These are phyloP conservation scores for Manduca sexta DNA, from an alignment of 1,140 invertebrate species.

Conservation along the genomic window DNA sequence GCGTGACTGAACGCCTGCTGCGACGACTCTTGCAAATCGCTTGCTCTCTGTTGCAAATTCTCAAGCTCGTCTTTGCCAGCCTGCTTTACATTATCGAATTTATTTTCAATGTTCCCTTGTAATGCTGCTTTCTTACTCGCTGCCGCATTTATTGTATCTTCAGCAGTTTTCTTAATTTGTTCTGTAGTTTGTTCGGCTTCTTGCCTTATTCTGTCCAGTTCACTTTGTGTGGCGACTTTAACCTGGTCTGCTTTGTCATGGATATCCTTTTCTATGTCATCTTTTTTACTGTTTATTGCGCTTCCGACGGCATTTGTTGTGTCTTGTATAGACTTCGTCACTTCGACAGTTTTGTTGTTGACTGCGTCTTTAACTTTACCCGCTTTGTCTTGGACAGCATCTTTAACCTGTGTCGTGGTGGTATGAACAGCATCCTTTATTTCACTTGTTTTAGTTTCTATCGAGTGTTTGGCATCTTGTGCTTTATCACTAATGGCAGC, in stretches of 20 bases:
- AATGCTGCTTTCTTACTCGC: conserved; percentile 43
- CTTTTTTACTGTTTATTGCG: conserved; percentile 31
- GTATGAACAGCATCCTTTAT: conserved; percentile 7
- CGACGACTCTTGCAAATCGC: conserved; percentile 40
- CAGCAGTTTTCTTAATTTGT: conserved; percentile 55
- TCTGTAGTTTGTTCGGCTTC: conserved; percentile 56
- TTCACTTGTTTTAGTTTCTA: conserved; percentile 6
- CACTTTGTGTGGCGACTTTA: conserved; percentile 37
- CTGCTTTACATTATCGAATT: conserved; percentile 36
- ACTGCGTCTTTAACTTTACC: conserved; percentile 23
- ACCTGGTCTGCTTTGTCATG: conserved; percentile 16
- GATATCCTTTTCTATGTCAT: conserved; percentile 31
- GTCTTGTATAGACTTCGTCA: conserved; percentile 26
- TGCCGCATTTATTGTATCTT: conserved; percentile 48
- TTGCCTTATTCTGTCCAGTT: conserved; percentile 53
- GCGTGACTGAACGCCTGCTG: conserved; percentile 47
- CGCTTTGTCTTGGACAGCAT: conserved; percentile 20
- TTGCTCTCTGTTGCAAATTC: conserved; percentile 32
- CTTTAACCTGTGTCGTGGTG: conserved; percentile 11
- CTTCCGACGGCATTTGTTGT: conserved; percentile 26
- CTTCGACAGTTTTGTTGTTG: conserved; percentile 27
- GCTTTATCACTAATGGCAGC: conserved; percentile 2
- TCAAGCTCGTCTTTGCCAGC: conserved; percentile 32
- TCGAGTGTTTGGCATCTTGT: conserved; percentile 10
- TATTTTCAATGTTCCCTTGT: conserved; percentile 25